These are phyloP conservation scores for Phainopepla nitens DNA, from an alignment of 2,113 vertebrate genomes.

Conservation along the genomic window DNA sequence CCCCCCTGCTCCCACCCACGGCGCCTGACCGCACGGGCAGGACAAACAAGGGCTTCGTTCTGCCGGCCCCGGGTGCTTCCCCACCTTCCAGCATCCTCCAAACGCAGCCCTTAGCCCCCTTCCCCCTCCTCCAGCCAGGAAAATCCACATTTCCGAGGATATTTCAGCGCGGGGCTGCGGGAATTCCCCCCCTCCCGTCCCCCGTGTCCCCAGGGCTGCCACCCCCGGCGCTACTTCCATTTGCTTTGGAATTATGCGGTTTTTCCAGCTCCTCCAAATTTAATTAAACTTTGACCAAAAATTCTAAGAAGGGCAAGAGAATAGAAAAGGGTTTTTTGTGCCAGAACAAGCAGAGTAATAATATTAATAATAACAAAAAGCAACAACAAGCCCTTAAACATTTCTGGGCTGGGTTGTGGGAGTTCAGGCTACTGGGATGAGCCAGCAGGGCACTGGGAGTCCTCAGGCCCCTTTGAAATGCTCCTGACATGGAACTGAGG, in stretches of 20 bases:
- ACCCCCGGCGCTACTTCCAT: not conserved
- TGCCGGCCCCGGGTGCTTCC: not conserved
- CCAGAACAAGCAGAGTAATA: slow-evolving; percentile 26
- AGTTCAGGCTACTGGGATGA: not conserved
- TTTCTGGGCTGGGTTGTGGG: not conserved
- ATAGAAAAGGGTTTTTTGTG: not conserved
- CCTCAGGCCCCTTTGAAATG: not conserved
- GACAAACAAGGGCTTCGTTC: slow-evolving; percentile 28
- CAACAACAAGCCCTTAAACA: not conserved
- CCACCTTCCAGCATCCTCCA: slow-evolving; percentile 48
- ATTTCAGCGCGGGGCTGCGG: not conserved
- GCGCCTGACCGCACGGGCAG: slow-evolving; percentile 43
- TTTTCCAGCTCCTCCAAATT: slow-evolving; percentile 7
- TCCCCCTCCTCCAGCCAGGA: not conserved
- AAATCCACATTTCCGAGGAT: not conserved
- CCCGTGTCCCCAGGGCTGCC: not conserved
- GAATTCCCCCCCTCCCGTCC: not conserved
- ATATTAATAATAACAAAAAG: slow-evolving; percentile 20
- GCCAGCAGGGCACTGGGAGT: not conserved
- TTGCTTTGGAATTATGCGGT: slow-evolving; percentile 22
- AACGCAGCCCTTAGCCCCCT: not conserved
- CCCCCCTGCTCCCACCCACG: slow-evolving; percentile 58
- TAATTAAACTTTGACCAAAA: slow-evolving; percentile 54
- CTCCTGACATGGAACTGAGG: rapidly evolving
- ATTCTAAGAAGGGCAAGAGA: not conserved